A percentile compares a stretch with the other conserved stretches of the same genome.
These are phyloP conservation scores for Archivesica marissinica DNA, from an alignment of 1,140 invertebrate genomes.

Conservation along the genomic window DNA sequence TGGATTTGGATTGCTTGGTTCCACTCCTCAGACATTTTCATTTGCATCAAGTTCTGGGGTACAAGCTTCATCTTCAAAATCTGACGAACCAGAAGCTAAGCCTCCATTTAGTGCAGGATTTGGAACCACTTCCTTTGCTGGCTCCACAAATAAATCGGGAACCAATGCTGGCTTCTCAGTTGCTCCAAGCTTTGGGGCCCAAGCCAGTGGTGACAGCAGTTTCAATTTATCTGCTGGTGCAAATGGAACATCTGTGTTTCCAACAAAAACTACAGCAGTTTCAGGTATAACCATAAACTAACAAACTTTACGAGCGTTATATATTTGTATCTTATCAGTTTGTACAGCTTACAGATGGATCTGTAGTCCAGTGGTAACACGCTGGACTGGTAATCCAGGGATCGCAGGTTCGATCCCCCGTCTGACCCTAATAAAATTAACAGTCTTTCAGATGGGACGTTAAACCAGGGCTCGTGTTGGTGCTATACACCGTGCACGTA, in stretches of 20 bases:
- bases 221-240: background rate
- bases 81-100: constrained; percentile 15
- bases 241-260: background rate
- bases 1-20: background rate
- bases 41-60: background rate
- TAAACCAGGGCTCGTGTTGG: too few relatives aligned
- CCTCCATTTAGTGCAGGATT: constrained; percentile 14
- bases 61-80: background rate
- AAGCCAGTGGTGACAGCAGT: background rate
- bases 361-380: too few relatives aligned
- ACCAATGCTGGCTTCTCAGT: constrained; percentile 4
- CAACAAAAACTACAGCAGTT: background rate
- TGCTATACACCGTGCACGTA: too few relatives aligned
- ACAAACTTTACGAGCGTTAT: background rate
- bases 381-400: too few relatives aligned
- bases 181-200: constrained; percentile 5
- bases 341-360: background rate
- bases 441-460: too few relatives aligned
- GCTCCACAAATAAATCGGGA: constrained; percentile 37
- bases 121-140: background rate
- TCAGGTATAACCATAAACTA: background rate
- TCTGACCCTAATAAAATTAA: too few relatives aligned
- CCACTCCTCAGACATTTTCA: constrained; percentile 11
- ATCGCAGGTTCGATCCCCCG: too few relatives aligned
- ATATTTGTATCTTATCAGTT: background rate